Evolutionary conservation across 30 jellyfish, hydroid and myxozoan species (phyloP).

Genomic region (Pelagia noctiluca): DNA sequence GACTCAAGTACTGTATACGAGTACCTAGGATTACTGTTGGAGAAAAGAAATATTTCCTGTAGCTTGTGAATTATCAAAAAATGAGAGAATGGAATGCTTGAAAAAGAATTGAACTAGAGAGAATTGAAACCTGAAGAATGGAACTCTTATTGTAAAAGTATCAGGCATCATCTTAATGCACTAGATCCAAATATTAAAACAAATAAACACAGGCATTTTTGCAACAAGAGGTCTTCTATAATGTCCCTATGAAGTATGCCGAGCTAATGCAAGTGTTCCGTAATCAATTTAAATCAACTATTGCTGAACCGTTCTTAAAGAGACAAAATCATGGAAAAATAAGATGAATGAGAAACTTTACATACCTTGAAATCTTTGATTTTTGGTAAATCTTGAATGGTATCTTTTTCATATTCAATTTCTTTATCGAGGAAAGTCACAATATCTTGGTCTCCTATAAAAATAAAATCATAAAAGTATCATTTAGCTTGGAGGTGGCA

Average conservation of each 20-base stretch:
- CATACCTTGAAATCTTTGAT: constrained; percentile 86
- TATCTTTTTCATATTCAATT: constrained; percentile 78
- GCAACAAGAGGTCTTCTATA: background rate
- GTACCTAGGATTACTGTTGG: background rate
- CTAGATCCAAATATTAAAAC: no score
- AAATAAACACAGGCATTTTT: background rate
- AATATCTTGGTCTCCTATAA: constrained; percentile 85
- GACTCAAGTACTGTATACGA: background rate
- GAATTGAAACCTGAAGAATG: no score
- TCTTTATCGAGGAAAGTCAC: constrained; percentile 82
- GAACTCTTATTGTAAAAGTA: no score
- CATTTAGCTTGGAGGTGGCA: no score
- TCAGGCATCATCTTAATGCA: no score
- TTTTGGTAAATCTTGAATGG: constrained; percentile 64
- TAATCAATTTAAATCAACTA: background rate
- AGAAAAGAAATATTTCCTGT: background rate
- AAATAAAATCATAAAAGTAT: no score
- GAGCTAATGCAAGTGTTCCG: background rate
- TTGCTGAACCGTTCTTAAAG: background rate
- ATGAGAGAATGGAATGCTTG: background rate
- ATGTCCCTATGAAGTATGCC: background rate
- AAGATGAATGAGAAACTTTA: background rate
- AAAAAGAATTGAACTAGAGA: background rate
- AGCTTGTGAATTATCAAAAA: background rate
- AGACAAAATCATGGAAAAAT: no score